Evolutionary conservation across 2,888 invertebrate species (phyloP).

Genomic region (Oithona nana): DNA sequence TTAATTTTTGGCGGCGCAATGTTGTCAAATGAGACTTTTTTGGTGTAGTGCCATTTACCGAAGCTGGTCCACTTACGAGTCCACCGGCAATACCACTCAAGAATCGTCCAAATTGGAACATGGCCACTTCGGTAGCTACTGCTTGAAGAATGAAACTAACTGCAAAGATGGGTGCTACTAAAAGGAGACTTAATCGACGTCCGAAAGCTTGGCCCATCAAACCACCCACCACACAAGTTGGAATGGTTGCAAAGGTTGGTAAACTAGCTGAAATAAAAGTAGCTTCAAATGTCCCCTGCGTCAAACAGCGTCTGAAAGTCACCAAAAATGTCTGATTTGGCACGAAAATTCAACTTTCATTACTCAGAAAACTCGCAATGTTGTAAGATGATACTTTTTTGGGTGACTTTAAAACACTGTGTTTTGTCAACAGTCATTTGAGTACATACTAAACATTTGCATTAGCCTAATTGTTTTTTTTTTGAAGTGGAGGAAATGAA

Average conservation of each 20-base stretch:
- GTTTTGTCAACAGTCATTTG: too few relatives aligned
- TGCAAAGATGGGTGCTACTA: background rate
- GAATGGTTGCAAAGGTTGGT: constrained; percentile 4
- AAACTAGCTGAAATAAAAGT: constrained; percentile 8
- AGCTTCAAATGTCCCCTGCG: too few relatives aligned
- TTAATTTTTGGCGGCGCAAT: background rate
- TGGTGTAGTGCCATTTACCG: background rate
- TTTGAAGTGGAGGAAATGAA: too few relatives aligned
- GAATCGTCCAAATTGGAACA: constrained; percentile 10
- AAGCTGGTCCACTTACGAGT: background rate
- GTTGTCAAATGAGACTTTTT: background rate
- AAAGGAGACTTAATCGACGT: background rate
- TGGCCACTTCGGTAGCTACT: background rate
- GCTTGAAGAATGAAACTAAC: constrained; percentile 6
- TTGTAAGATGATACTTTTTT: too few relatives aligned
- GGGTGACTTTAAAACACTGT: too few relatives aligned
- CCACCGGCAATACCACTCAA: constrained; percentile 1
- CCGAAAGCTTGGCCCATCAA: constrained; percentile 11
- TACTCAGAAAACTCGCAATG: background rate
- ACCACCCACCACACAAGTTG: constrained; percentile 9
- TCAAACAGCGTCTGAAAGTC: too few relatives aligned
- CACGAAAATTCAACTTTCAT: too few relatives aligned
- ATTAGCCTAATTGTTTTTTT: too few relatives aligned
- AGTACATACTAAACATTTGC: too few relatives aligned
- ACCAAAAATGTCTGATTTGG: too few relatives aligned